phyloP scores from a whole-genome alignment of 2,113 vertebrate genomes.

The Herpailurus yagouaroundi region DNA sequence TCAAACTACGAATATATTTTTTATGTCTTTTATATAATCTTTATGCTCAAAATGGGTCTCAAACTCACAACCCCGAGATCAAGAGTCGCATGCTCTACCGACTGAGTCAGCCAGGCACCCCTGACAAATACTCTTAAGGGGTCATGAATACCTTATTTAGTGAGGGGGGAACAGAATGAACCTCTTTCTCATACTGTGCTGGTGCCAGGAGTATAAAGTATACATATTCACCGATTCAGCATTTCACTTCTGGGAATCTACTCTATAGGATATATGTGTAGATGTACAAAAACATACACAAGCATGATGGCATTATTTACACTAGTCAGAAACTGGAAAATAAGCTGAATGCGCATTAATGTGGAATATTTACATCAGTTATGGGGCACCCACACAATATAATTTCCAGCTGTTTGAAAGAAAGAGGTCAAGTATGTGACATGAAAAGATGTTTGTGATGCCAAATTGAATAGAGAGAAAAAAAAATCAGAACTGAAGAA shows the following conservation, averaged over 20 bases:
- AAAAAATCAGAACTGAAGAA: not conserved
- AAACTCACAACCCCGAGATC: not conserved
- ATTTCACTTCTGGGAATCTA: constrained; percentile 6
- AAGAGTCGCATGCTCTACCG: not conserved
- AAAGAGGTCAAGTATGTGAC: constrained; percentile 39
- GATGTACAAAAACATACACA: not conserved
- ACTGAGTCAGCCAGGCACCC: not conserved
- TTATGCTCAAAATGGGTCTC: not conserved
- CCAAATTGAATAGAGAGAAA: not conserved
- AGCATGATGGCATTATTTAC: not conserved
- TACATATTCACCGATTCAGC: not conserved
- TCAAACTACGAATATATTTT: not conserved
- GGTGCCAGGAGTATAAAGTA: constrained; percentile 36
- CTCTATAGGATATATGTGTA: not conserved
- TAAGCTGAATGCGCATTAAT: not conserved
- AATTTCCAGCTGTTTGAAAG: constrained; percentile 33
- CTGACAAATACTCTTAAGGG: constrained; percentile 28
- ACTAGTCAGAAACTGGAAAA: constrained; percentile 19
- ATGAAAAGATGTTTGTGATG: constrained; percentile 1
- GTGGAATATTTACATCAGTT: not conserved
- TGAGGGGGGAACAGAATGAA: not conserved
- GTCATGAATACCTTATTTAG: constrained; percentile 11
- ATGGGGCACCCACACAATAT: not conserved
- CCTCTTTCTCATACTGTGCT: not conserved
- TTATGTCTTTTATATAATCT: not conserved